Evolutionary conservation across 2,797 vertebrate species (phyloP), one percentile per base, ranked within the genome.

Genomic region (Diglossa cyanea): DNA sequence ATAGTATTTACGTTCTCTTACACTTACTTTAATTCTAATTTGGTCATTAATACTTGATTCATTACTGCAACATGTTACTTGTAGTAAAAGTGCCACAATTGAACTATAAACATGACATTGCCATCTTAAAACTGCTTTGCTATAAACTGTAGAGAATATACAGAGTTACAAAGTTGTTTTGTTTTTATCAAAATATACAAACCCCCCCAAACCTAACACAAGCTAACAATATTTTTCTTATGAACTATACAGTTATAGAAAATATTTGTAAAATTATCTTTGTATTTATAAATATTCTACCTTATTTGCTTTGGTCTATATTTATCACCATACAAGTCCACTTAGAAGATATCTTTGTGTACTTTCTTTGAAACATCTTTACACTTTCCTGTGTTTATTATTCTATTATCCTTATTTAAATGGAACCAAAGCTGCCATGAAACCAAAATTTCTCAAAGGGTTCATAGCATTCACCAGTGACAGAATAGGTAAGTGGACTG

Each of bases 151-250:
- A 97, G 95, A 97, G 97, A 98, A 97, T 97, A 97, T 97, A 98
- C 97, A 98, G 97, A 97, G 97, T 98, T 97, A 98, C 97, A 98
- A 98, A 98, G 97, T 98, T 67, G 79, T 97, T 67, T 90, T 94
- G 94, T 94, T 97, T 97, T 98, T 98, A 98, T 98, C 97, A 98
- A 98, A 98, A 98, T 98, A 98, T 98, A 98, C 97, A 98, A 98
- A 98, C 94, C 96, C 98, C 88, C 96, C 97, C 96, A 86, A 97
- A 96, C 96, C 97, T 97, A 98, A 97, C 97, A 97, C 95, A 97
- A 97, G 96, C 97, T 97, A 97, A 97, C 96, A 97, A 96, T 97
- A 97, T 95, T 97, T 96, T 93, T 93, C 89, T 96, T 97, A 97
- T 66, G 97, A 97, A 97, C 96, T 97, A 97, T 97, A 98, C 97